A percentile compares a stretch with the other conserved stretches of the same genome.
phyloP scores from a whole-genome alignment of 2,888 invertebrate genomes.

The Phania funesta region DNA sequence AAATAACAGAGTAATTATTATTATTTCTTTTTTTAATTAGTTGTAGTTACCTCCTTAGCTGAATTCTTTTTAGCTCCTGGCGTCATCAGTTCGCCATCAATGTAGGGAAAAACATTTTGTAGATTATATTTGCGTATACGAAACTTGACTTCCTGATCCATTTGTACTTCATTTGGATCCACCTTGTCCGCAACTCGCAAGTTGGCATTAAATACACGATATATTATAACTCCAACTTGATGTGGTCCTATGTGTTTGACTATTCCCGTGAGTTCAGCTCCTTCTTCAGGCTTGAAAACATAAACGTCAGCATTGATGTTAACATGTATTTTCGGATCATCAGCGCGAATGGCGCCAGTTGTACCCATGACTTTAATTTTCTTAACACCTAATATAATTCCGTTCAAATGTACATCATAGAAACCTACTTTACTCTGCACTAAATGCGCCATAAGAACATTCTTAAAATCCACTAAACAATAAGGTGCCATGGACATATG shows the following conservation, averaged over 20 bases:
- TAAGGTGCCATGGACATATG: slow-evolving; percentile 82
- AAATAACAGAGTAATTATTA: neutral
- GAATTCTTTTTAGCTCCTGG: neutral
- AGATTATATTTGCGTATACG: slow-evolving; percentile 77
- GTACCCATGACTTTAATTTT: slow-evolving; percentile 82
- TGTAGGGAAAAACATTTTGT: slow-evolving; percentile 76
- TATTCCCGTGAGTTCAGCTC: slow-evolving; percentile 82
- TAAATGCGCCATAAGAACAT: slow-evolving; percentile 80
- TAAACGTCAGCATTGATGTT: slow-evolving; percentile 84
- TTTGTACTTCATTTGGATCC: slow-evolving; percentile 74
- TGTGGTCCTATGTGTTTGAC: slow-evolving; percentile 82
- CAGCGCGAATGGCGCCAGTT: slow-evolving; percentile 81
- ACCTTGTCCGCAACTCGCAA: slow-evolving; percentile 80
- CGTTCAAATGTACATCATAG: slow-evolving; percentile 82
- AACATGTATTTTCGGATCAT: slow-evolving; percentile 83
- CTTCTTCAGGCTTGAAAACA: slow-evolving; percentile 83
- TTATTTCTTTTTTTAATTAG: neutral
- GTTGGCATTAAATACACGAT: slow-evolving; percentile 85
- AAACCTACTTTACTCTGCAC: slow-evolving; percentile 80
- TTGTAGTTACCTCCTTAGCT: slow-evolving; percentile 33
- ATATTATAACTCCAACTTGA: slow-evolving; percentile 84
- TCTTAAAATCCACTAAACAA: slow-evolving; percentile 81
- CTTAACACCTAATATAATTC: slow-evolving; percentile 83
- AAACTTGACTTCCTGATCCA: slow-evolving; percentile 79
- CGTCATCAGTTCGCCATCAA: slow-evolving; percentile 77